A percentile compares a stretch with the other conserved stretches of the same genome.
Conservation (phyloP, 1,140 invertebrate species). For the Heliconius eleuchia region DNA sequence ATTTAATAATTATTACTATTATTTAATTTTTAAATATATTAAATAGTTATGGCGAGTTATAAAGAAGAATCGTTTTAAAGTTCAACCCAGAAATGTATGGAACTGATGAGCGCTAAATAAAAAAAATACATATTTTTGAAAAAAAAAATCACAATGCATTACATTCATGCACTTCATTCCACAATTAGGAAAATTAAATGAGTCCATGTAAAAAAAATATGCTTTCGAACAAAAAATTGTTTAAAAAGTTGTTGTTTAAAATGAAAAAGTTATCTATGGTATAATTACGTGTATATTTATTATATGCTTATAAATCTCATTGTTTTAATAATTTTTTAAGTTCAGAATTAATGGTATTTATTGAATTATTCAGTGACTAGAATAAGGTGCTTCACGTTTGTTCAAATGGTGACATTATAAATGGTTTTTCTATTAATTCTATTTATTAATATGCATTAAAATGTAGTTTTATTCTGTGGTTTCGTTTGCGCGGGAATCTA, state of each 20-base stretch:
- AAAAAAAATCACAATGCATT: constrained; percentile 42
- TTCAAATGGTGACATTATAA: constrained; percentile 31
- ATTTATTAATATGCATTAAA: neutral
- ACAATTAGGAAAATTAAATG: constrained; percentile 39
- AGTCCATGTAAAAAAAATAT: constrained; percentile 18
- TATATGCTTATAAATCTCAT: constrained; percentile 44
- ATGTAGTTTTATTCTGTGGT: neutral
- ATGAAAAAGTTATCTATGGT: constrained; percentile 19
- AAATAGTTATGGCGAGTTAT: constrained; percentile 27
- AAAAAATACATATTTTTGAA: constrained; percentile 46
- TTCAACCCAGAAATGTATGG: constrained; percentile 46
- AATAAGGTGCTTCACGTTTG: constrained; percentile 44
- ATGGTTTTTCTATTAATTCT: constrained; percentile 16
- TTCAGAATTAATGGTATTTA: constrained; percentile 51
- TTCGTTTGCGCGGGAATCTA: neutral
- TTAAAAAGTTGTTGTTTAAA: constrained; percentile 30
- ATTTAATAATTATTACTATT: constrained; percentile 11
- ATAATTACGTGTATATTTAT: constrained; percentile 31
- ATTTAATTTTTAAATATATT: constrained; percentile 2
- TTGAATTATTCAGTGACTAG: constrained; percentile 46
- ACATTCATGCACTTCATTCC: constrained; percentile 47
- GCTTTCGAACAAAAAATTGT: constrained; percentile 18
- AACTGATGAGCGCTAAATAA: constrained; percentile 31
- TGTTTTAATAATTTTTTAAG: constrained; percentile 40
- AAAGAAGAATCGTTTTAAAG: constrained; percentile 51